Conservation (phyloP, 1,140 invertebrate genomes). For the Temnothorax longispinosus region DNA sequence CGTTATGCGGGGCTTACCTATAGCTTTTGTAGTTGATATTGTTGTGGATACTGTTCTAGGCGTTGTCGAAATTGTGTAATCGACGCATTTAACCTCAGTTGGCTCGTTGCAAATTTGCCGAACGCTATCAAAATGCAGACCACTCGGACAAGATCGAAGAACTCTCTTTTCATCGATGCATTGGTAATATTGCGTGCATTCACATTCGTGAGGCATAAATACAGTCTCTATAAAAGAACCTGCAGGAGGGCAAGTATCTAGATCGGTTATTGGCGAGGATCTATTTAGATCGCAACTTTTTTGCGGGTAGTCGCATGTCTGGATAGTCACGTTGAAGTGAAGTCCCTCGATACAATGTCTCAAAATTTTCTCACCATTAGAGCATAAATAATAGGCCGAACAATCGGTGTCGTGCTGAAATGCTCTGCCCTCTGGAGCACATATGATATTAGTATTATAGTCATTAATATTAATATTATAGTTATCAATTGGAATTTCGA, state of each 20-base stretch:
- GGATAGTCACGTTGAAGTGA: conserved; percentile 84
- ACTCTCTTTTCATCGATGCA: conserved; percentile 85
- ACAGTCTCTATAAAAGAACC: not conserved
- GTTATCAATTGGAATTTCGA: not conserved
- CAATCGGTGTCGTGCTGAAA: conserved; percentile 84
- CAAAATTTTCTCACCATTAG: conserved; percentile 82
- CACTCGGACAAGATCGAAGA: conserved; percentile 82
- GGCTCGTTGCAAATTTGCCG: conserved; percentile 82
- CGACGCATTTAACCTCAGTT: conserved; percentile 14
- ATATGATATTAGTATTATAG: not conserved
- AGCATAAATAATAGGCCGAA: conserved; percentile 86
- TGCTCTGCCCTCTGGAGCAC: conserved; percentile 3
- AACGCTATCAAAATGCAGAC: conserved; percentile 85
- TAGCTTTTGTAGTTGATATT: not conserved
- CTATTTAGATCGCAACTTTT: conserved; percentile 16
- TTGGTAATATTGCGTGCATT: conserved; percentile 87
- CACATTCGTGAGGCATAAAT: conserved; percentile 83
- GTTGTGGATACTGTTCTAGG: not conserved
- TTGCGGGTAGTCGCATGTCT: conserved; percentile 81
- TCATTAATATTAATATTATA: too few species aligned
- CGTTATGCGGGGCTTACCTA: not conserved
- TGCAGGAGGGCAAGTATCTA: not conserved
- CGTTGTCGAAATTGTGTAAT: not conserved
- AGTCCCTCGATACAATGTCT: conserved; percentile 83
- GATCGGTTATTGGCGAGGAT: not conserved